Conservation (phyloP, 2,797 vertebrate species). For the Sebastolobus altivelis region DNA sequence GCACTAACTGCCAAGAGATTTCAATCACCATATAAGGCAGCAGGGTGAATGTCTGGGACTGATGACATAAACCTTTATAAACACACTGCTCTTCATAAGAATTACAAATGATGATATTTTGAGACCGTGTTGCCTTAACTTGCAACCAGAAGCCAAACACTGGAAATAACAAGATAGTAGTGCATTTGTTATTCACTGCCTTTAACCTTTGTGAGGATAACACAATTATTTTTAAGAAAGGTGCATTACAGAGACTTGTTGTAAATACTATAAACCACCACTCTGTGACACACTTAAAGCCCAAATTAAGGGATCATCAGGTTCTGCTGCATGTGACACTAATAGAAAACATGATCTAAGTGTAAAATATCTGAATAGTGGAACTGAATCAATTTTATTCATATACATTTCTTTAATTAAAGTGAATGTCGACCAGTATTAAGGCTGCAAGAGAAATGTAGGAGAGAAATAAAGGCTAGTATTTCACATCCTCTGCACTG, state of each 20-base stretch:
- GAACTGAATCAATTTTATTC: not conserved
- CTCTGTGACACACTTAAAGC: not conserved
- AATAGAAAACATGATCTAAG: not conserved
- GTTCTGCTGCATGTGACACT: not conserved
- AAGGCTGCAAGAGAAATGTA: not conserved
- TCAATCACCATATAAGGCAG: slow-evolving; percentile 46
- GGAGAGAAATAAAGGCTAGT: not conserved
- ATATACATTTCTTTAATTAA: not conserved
- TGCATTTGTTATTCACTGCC: not conserved
- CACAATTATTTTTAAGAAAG: not conserved
- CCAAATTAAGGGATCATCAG: not conserved
- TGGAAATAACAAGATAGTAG: not conserved
- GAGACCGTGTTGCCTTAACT: not conserved
- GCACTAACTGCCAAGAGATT: slow-evolving; percentile 33
- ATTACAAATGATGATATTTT: slow-evolving; percentile 29
- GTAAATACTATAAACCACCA: not conserved
- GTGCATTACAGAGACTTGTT: not conserved
- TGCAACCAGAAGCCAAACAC: slow-evolving; percentile 21
- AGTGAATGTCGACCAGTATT: not conserved
- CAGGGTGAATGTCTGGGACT: slow-evolving; percentile 18
- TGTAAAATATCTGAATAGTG: not conserved
- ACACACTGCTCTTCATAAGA: slow-evolving; percentile 12
- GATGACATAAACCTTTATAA: slow-evolving; percentile 37
- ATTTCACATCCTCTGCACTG: not conserved
- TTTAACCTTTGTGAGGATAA: not conserved